Evolutionary conservation across 2,888 invertebrate species (phyloP), one percentile per base, ranked within the genome.

Genomic region (Mimachlamys varia): DNA sequence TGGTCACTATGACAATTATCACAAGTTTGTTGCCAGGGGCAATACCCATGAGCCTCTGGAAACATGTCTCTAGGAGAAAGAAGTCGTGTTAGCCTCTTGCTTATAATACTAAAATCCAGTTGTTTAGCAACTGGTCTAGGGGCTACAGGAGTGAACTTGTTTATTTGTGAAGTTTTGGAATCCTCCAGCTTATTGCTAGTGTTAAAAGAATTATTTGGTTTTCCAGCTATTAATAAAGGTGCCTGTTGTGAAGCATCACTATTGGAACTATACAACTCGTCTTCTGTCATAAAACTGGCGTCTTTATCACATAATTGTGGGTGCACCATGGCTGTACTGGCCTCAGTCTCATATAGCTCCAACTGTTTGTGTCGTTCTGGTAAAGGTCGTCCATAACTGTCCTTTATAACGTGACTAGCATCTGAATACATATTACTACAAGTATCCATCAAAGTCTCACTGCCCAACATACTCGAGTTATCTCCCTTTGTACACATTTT

Each of bases 21-120:
- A 27, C 76, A 76, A 33, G 76, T 33, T 33, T 76, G 76, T 76
- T 76, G 76, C 76, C 76, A 76, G 76, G 76, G 76, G 76, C 76
- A 76, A 76, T 76, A 76, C 76, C 76, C 76, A 76, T 76, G 76
- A 76, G 76, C 76, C 76, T 76, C 76, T 76, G 76, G 76, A 76
- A 76, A 76, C 76, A 76, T 76, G 76, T 76, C 76, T 76, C 76
- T 76, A 33, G 76, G 76, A 33, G 76, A 76, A 1, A 76, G 76
- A 33, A 76, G 76, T 5, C 76, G 76, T 13, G 76, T 76, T 7
- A 76, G 76, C 27, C 76, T 76, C 76, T 27, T 76, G 76, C 76
- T 76, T 10, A 76, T 76, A 27, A 76, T 76, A 33, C 76, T 76
- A 10, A 76, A 33, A 22, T 76, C 76, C 33, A 76, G 33, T 15